Conservation (phyloP, 2,888 invertebrate species). For the Trachelus tabidus region DNA sequence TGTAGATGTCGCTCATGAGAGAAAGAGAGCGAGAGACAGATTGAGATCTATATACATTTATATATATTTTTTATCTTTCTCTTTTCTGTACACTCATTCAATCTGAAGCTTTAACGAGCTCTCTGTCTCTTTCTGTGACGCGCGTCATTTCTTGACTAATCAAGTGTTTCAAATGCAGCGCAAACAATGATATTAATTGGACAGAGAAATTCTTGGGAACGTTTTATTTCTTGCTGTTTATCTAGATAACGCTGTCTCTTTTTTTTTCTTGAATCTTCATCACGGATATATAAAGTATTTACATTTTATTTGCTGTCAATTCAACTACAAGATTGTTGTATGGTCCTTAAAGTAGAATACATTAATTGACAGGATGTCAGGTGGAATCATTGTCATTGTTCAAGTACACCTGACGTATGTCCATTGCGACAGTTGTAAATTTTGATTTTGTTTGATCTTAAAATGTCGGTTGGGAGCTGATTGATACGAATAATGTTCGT, state of each 20-base stretch:
- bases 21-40: not conserved
- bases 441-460: not conserved
- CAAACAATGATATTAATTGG: not conserved
- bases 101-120: not conserved
- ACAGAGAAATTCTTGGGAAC: not conserved
- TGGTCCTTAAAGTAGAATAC: not conserved
- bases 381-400: not conserved
- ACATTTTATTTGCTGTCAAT: not conserved
- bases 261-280: slow-evolving; percentile 14
- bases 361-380: not conserved
- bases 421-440: not conserved
- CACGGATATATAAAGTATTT: slow-evolving; percentile 1
- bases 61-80: not conserved
- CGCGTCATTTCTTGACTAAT: not conserved
- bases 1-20: slow-evolving; percentile 9
- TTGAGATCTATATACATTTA: not conserved
- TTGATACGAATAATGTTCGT: no score
- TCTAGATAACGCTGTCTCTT: slow-evolving; percentile 19
- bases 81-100: not conserved
- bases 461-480: not conserved
- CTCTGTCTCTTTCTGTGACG: not conserved
- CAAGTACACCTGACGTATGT: not conserved
- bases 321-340: not conserved
- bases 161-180: not conserved
- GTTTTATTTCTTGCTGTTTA: not conserved